Base-by-base conservation (phyloP, 2,797 vertebrate species). In the Lepus townsendii region DNA sequence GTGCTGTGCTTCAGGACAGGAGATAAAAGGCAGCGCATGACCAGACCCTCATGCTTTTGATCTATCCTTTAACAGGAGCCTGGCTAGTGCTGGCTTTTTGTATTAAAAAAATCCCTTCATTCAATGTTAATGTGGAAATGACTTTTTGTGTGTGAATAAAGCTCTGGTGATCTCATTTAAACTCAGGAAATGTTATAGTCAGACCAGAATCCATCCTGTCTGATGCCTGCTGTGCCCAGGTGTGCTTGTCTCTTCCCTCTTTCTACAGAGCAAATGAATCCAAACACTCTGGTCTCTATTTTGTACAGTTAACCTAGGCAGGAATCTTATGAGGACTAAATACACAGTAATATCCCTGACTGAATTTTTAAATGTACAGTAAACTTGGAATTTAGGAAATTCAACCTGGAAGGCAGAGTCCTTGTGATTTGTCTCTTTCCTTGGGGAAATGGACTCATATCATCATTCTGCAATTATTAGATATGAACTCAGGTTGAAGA, bases 221-320 rank as follows among this genome's bases (percentile, higher is more conserved):
- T 75, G 83, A 78, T 89, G 92, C 93, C 90, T 95, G 93, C 90
- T 95, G 92, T 88, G 96, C 75, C 87, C 90, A 92, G 93, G 94
- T 96, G 62, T 69, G 60, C 17, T 32, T 52, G 35, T 57, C 19
- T 90, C 71, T 75, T 72, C 87, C 50, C 26, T 79, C 20, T 71
- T 80, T 42, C 13, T 27, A 3, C 3, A 76, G 73, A 79, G 80
- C 10, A 30, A 71, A 76, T 72, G 77, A 73, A 84, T 66, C 42
- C 69, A 84, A 82, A 66, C 5, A 6, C 38, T 47, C 17, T 47
- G 5, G 11, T 60, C 32, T 86, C 47, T 69, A 52, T 57, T 35
- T 52, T 57, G 7, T 83, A 13, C 24, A 42, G 19, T 26, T 16
- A 30, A 10, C 82, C 12, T 30, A 19, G 30, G 35, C 10, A 20